Evolutionary conservation across 2,888 invertebrate species (phyloP).

Genomic region (Euplexia lucipara): DNA sequence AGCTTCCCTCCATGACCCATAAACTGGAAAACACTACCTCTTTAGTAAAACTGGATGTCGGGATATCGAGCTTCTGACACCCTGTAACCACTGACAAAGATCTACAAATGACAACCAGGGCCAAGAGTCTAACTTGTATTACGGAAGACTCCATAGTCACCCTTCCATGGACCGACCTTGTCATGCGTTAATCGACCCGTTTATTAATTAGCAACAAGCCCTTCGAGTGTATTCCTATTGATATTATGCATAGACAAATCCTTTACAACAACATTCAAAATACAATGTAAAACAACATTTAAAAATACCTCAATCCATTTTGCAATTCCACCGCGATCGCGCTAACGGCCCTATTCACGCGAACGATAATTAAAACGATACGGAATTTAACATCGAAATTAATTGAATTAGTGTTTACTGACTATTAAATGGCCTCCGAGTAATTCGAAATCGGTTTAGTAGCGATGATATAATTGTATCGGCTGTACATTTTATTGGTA

Average conservation of each 20-base stretch:
- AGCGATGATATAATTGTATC: constrained; percentile 52
- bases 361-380: constrained; percentile 62
- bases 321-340: constrained; percentile 5
- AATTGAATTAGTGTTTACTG: constrained; percentile 66
- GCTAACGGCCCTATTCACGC: constrained; percentile 44
- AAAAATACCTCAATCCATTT: constrained; percentile 31
- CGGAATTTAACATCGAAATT: constrained; percentile 58
- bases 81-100: too few species aligned
- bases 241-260: not conserved
- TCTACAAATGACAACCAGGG: too few species aligned
- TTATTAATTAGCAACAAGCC: too few species aligned
- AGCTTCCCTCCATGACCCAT: too few species aligned
- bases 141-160: too few species aligned
- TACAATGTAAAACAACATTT: not conserved
- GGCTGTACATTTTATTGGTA: constrained; percentile 22
- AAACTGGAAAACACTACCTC: too few species aligned
- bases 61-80: too few species aligned
- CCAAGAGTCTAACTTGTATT: too few species aligned
- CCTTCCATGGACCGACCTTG: too few species aligned
- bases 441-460: constrained; percentile 56
- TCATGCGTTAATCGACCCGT: too few species aligned
- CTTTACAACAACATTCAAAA: not conserved
- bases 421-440: constrained; percentile 51
- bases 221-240: too few species aligned
- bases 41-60: too few species aligned